Evolutionary conservation across 2,797 vertebrate species (phyloP).

Genomic region (Coluber constrictor): DNA sequence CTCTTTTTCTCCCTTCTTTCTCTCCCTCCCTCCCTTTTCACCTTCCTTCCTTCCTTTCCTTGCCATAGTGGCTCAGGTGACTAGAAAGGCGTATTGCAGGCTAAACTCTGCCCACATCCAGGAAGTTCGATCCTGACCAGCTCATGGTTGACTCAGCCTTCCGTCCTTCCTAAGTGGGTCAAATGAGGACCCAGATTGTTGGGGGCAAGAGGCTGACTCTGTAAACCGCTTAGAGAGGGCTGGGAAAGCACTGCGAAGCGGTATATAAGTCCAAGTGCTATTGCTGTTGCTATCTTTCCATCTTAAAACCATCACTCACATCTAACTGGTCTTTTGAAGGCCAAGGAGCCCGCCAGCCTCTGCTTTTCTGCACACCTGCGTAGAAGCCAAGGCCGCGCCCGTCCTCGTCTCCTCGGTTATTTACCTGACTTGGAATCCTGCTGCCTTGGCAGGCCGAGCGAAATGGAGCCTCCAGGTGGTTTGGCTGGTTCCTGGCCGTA

Average conservation of each 20-base stretch:
- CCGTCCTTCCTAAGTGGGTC: background rate
- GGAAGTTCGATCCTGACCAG: no score
- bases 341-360: background rate
- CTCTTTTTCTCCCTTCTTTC: no score
- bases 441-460: constrained; percentile 91
- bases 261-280: background rate
- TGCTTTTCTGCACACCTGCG: background rate
- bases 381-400: background rate
- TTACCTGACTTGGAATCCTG: constrained; percentile 93
- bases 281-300: background rate
- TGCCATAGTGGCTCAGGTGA: no score
- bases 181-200: background rate
- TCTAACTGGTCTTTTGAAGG: background rate
- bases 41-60: no score
- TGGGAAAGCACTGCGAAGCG: background rate
- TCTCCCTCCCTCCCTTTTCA: no score
- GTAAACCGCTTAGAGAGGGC: background rate
- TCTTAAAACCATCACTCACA: background rate
- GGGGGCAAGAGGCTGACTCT: background rate
- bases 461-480: constrained; percentile 92
- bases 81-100: no score
- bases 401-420: constrained; percentile 9
- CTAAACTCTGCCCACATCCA: no score
- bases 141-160: no score
- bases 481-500: constrained; percentile 88